A percentile compares a stretch with the other conserved stretches of the same genome.
Conservation (phyloP, 2,888 invertebrate species). For the Rhagophthalmus giganteus region DNA sequence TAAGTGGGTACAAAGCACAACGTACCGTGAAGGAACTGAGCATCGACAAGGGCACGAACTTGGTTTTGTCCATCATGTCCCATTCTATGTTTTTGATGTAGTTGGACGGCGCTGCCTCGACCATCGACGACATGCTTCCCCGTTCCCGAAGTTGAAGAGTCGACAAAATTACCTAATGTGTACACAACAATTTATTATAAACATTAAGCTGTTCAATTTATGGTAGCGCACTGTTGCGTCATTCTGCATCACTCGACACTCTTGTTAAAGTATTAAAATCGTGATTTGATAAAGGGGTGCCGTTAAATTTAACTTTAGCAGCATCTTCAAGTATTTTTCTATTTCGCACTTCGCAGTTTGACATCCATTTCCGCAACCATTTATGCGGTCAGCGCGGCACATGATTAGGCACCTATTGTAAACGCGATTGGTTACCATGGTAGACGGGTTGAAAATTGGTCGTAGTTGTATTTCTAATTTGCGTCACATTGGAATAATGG, state of each 20-base stretch:
- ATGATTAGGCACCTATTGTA: neutral
- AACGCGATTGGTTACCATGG: too few species aligned
- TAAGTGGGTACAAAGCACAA: conserved; percentile 86
- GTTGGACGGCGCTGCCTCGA: conserved; percentile 61
- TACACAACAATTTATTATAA: neutral
- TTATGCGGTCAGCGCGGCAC: neutral
- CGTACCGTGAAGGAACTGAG: conserved; percentile 79
- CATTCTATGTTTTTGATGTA: conserved; percentile 89
- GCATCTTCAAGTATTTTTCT: neutral
- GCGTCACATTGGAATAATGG: too few species aligned
- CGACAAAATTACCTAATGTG: too few species aligned
- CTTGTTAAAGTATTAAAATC: conserved; percentile 4
- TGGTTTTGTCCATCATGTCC: conserved; percentile 96
- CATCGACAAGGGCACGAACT: conserved; percentile 91
- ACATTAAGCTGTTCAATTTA: conserved; percentile 3
- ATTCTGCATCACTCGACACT: conserved; percentile 12
- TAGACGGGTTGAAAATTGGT: too few species aligned
- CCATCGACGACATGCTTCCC: conserved; percentile 53
- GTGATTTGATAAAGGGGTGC: neutral
- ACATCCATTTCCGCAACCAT: neutral
- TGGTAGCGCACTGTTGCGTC: conserved; percentile 7
- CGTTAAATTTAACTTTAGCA: neutral
- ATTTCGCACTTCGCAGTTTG: neutral
- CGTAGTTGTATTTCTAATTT: too few species aligned
- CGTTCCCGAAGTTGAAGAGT: too few species aligned